Percentiles rank a stretch among this genome's conserved stretches.
phyloP scores from a whole-genome alignment of 1,140 invertebrate species.

The Chlorops oryzae region DNA sequence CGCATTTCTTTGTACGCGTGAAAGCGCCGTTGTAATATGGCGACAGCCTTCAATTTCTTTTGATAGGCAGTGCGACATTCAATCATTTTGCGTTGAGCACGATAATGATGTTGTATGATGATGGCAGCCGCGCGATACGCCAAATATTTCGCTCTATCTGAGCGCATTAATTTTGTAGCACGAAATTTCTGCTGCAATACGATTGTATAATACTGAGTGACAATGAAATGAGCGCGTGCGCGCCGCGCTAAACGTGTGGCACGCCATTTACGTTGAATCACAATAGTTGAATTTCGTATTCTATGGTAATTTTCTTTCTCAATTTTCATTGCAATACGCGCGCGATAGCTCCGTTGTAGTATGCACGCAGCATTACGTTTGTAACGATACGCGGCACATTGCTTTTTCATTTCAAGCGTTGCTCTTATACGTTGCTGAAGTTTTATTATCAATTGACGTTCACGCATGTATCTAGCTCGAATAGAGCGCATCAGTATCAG shows the following conservation, averaged over 20 bases:
- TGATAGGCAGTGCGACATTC: constrained; percentile 19
- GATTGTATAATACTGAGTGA: constrained; percentile 1
- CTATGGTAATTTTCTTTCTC: constrained; percentile 24
- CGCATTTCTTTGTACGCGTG: constrained; percentile 42
- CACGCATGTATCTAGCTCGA: too few species aligned
- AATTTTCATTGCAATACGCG: constrained; percentile 18
- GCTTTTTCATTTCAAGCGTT: constrained; percentile 26
- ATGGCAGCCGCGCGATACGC: constrained; percentile 20
- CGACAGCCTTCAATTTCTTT: constrained; percentile 21
- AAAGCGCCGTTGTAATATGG: constrained; percentile 50
- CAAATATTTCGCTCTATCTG: constrained; percentile 14
- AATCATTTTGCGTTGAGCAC: constrained; percentile 23
- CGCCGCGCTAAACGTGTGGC: constrained; percentile 17
- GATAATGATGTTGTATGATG: constrained; percentile 26
- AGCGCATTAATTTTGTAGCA: constrained; percentile 11
- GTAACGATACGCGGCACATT: too few species aligned
- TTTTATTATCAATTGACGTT: too few species aligned
- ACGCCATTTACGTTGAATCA: constrained; percentile 24
- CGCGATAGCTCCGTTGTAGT: constrained; percentile 40
- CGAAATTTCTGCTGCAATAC: constrained; percentile 17
- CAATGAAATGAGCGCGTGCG: constrained; percentile 7
- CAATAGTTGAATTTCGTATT: constrained; percentile 14
- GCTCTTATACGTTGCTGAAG: too few species aligned
- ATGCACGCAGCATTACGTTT: too few species aligned
- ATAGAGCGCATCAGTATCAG: too few species aligned